phyloP scores from a whole-genome alignment of 2,888 invertebrate genomes.

The Adineta ricciae region DNA sequence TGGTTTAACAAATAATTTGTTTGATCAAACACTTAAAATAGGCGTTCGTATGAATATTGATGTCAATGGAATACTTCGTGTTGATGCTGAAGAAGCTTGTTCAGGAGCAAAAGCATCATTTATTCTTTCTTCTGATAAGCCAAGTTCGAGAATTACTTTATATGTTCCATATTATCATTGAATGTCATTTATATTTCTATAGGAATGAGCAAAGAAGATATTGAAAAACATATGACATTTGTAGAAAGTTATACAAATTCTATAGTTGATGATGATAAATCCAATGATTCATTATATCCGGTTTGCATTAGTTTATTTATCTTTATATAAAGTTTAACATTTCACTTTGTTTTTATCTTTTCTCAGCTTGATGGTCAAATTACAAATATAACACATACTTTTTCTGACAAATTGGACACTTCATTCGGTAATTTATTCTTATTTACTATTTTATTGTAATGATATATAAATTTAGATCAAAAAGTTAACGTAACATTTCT shows the following conservation, averaged over 20 bases:
- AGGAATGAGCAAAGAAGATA: not conserved
- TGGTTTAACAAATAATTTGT: not conserved
- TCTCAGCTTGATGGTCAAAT: not conserved
- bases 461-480: not conserved
- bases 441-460: not conserved
- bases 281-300: not conserved
- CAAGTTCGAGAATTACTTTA: not conserved
- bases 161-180: not conserved
- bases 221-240: not conserved
- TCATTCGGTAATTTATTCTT: not conserved
- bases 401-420: not conserved
- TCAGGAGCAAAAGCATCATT: not conserved
- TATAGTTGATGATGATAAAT: not conserved
- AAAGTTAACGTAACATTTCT: not conserved
- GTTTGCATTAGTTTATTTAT: not conserved
- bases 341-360: not conserved
- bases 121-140: not conserved
- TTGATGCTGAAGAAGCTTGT: not conserved
- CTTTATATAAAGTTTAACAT: not conserved
- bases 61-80: not conserved
- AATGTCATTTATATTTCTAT: not conserved
- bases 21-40: not conserved
- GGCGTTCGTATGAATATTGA: not conserved
- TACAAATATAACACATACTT: not conserved
- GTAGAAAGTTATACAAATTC: not conserved